Conservation (phyloP, 2,113 vertebrate species). For the Scopus umbretta region DNA sequence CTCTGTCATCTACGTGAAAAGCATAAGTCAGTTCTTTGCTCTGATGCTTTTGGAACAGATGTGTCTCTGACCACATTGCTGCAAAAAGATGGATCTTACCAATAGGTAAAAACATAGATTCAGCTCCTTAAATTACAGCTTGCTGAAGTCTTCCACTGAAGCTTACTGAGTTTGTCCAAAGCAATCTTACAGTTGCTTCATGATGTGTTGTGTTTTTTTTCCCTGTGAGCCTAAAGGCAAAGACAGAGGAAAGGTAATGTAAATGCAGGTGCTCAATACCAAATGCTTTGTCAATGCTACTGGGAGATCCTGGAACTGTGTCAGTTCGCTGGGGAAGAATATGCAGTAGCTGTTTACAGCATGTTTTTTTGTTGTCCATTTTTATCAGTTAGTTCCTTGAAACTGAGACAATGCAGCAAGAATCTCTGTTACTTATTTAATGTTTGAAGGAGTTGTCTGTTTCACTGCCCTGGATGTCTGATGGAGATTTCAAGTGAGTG, state of each 20-base stretch:
- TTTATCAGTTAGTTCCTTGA: background rate
- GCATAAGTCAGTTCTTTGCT: background rate
- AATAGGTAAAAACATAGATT: background rate
- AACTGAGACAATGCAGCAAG: background rate
- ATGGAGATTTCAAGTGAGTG: background rate
- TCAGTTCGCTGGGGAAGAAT: background rate
- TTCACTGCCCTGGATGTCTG: background rate
- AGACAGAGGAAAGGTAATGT: background rate
- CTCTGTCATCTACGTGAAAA: background rate
- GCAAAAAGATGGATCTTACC: background rate
- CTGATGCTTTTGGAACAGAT: background rate
- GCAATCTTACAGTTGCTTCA: background rate
- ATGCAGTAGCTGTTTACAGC: background rate
- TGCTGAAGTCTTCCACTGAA: background rate
- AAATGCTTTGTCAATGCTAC: background rate
- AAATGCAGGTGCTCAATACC: background rate
- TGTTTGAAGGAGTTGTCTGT: background rate
- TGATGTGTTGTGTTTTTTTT: background rate
- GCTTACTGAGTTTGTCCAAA: background rate
- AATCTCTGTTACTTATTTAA: background rate
- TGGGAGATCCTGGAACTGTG: background rate
- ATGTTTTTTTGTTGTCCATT: background rate
- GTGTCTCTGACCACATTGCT: background rate
- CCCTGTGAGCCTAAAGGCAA: background rate
- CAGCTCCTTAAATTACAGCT: background rate